Base-by-base conservation (phyloP, 1,140 invertebrate genomes). In the Hypsibius dujardini region DNA sequence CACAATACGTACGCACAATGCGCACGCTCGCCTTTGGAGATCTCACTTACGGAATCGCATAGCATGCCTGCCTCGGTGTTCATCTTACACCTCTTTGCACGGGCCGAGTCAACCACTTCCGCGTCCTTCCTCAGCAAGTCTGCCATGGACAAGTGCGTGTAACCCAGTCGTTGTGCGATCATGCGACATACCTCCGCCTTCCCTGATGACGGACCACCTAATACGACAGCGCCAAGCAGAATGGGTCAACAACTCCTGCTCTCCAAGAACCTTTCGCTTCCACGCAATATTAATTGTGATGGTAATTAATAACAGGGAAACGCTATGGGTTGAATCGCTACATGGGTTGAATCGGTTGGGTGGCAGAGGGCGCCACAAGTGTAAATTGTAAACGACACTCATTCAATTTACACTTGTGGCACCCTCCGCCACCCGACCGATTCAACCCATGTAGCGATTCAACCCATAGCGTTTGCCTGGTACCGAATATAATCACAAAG, bases 161-260 rank as follows among this genome's bases (percentile, higher is more conserved):
- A 67, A 15, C 62, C 62, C 12, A 67, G 62, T 15, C 62, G 62
- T 67, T 67, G 12, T 15, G 62, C 62, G 7, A 67, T 42, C 62
- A 67, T 12, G 3, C 45, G 3, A 42, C 62, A 67, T 7, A 67
- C 42, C 42, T 15, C 62, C 12, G 62, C 62, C 42, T 67, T 67
- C 62, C 62, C 62, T 67, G 62, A 12, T 42, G 62, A 67, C 12
- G 62, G 62, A 15, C 62, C 62, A 7, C 62, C 62, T 67, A 42
- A 28, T 28, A 28, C 28, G 28, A 28, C 28, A 28, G 28, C 28
- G 28, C 28, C 28, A 28, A 28, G 28, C 28, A 28, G 28, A 28
- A 28, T 28, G 28, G 28, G 28, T 28, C 28, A 28, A 28, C 28
- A 28, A 28, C 28, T 28, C 28, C 28, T 28, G 28, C 28, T 28